Evolutionary conservation across 2,888 invertebrate genomes (phyloP), one percentile per base, ranked within the genome.

Genomic region (Zygothrica quintamaculata): DNA sequence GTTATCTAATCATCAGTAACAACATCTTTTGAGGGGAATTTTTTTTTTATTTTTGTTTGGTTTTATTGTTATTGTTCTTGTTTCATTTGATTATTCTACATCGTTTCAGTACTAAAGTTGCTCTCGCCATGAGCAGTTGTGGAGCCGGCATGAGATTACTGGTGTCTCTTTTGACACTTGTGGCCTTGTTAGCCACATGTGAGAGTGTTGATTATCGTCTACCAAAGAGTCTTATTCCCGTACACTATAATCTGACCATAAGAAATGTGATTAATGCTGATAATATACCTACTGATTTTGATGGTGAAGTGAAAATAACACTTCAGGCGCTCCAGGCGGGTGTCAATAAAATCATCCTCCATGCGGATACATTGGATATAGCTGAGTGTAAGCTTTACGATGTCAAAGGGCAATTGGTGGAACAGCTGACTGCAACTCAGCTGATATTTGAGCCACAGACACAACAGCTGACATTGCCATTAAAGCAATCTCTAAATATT

Each of bases 221-320:
- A 12, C 72, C 90, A 12, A 65, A 65, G 0, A 90, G 91, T 0
- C 91, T 94, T 0, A 43, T 74, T 9, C 94, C 94, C 0, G 78
- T 71, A 0, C 87, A 87, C 2, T 95, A 94, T 65, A 90, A 92
- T 47, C 90, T 94, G 0, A 76, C 90, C 1, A 84, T 94, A 1
- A 91, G 89, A 1, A 93, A 77, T 2, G 37, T 53, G 1, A 56
- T 61, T 11, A 77, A 81, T 62, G 68, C 48, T 2, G 40, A 53
- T 1, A 77, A 79, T 18, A 72, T 69, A 3, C 11, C 5, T 3
- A 75, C 84, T 25, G 87, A 74, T 1, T 91, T 88, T 46, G 60
- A 84, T 34, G 91, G 89, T 5, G 59, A 77, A 13, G 88, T 89
- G 0, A 64, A 90, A n/a, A 93, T 93, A 29, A 92, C 92, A 1